phyloP scores from a whole-genome alignment of 2,797 vertebrate genomes.

The Galaxias olidus region DNA sequence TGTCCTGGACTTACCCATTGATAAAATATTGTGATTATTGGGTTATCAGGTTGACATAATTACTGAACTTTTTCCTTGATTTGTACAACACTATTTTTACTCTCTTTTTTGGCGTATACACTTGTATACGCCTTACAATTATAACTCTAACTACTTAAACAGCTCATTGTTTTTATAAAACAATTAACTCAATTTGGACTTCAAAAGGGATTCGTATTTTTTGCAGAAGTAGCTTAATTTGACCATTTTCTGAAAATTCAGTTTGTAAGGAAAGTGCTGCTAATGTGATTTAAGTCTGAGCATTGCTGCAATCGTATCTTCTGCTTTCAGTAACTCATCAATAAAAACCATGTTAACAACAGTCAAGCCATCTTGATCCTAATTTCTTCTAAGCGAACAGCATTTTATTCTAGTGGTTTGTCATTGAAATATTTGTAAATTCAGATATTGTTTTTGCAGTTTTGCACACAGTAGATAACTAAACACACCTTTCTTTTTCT shows the following conservation, averaged over 20 bases:
- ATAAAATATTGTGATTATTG: slow-evolving; percentile 60
- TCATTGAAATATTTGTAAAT: no score
- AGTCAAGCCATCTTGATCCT: slow-evolving; percentile 16
- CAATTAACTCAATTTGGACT: slow-evolving; percentile 27
- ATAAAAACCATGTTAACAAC: slow-evolving; percentile 68
- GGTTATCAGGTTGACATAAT: slow-evolving; percentile 57
- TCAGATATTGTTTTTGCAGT: not conserved
- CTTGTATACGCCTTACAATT: no score
- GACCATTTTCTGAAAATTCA: slow-evolving; percentile 39
- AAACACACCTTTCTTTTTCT: slow-evolving; percentile 57
- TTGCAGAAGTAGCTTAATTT: slow-evolving; percentile 43
- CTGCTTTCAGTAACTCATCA: slow-evolving; percentile 74
- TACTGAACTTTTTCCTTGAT: slow-evolving; percentile 43
- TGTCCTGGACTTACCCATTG: slow-evolving; percentile 54
- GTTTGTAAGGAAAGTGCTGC: slow-evolving; percentile 52
- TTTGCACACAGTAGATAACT: slow-evolving; percentile 20
- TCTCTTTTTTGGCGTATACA: no score
- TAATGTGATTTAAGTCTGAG: slow-evolving; percentile 57
- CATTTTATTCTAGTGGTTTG: no score
- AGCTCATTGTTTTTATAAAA: no score
- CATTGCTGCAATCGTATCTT: slow-evolving; percentile 77
- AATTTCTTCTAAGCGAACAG: no score
- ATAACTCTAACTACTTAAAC: no score
- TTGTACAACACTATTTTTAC: no score
- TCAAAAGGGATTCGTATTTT: slow-evolving; percentile 32